Evolutionary conservation across 92 coral and sea anemone genomes (phyloP), one percentile per base, ranked within the genome.

Genomic region (Heteractis magnifica): DNA sequence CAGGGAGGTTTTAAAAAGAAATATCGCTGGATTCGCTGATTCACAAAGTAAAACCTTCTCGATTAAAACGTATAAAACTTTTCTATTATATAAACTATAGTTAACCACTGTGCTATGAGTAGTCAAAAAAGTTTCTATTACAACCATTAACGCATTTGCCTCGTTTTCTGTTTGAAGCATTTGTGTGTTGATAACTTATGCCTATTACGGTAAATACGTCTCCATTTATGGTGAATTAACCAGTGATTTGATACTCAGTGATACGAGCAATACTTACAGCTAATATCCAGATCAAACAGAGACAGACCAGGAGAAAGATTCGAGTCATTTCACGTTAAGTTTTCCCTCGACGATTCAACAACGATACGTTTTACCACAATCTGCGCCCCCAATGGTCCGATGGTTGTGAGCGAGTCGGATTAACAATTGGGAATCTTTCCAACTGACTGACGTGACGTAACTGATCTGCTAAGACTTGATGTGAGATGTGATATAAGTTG

Each of bases 391-490:
- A 53, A 1, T 53, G 56, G 56, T 64, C 6, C 19, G 21, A 16
- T 64, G 10, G 44, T 15, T 64, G 41, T 4, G 7, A 18, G 10
- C 26, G 44, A 34, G 44, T 34, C 44, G 44, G 44, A 34, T 34
- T 34, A 34, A 34, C 44, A 2, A 64, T 19, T 64, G 71, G 71
- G 71, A 64, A 9, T 20, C n/a, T 64, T 64, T 64, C 71, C 71
- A 64, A 64, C 8, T 64, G 10, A 64, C 71, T 64, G 71, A n/a
- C 71, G 71, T 64, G 71, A 64, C 71, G 71, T 64, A 18, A 64
- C 26, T 5, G 8, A n/a, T 18, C 71, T 23, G 23, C 71, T 64
- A 10, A 19, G 21, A 64, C 71, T 64, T 64, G 71, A 5, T 23
- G 13, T 19, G 23, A 58, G 13, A 12, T 58, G 15, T 3, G 13